Base-by-base conservation (phyloP, 2,797 vertebrate genomes). In the Peromyscus eremicus region DNA sequence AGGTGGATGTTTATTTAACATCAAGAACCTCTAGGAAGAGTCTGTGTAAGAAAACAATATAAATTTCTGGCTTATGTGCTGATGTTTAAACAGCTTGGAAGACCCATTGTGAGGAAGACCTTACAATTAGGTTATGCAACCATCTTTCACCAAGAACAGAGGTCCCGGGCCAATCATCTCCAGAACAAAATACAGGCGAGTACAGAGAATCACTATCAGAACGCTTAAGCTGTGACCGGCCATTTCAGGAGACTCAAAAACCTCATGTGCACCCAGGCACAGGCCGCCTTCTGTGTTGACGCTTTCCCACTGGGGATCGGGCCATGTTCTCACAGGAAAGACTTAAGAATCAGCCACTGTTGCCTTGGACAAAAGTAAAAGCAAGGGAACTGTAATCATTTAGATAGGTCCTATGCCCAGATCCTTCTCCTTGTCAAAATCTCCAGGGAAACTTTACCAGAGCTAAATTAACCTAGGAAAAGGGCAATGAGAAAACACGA, bases 1-100 rank as follows among this genome's bases (percentile, higher is more conserved):
- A 19, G 9, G 5, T 55, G 7, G 91, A 5, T 13, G 11, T 25
- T 27, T 91, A 29, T 81, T 82, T 57, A 49, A 49, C 14, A 82
- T 62, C 43, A 21, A 5, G 46, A 93, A 81, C 23, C 52, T 64
- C 32, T 5, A 79, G 49, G n/a, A 94, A 96, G 10, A 34, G 89
- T 83, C n/a, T 83, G 19, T 66, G 93, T 37, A 43, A 84, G 79
- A 89, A 91, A 88, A 55, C 12, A 94, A 43, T 14, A 84, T 71
- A 90, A 93, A 85, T n/a, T 92, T 71, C 37, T 32, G 8, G 5
- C 75, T 91, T 95, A 80, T 43, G 16, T 14, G 55, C 32, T 6
- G 13, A 37, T 1, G 40, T 46, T 5, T 57, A n/a, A 92, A 82
- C 60, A 93, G 19, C 2, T 34, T 92, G 12, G 37, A 89, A 77